Conservation (phyloP, 2,888 invertebrate species). For the Pseudococcus longispinus region DNA sequence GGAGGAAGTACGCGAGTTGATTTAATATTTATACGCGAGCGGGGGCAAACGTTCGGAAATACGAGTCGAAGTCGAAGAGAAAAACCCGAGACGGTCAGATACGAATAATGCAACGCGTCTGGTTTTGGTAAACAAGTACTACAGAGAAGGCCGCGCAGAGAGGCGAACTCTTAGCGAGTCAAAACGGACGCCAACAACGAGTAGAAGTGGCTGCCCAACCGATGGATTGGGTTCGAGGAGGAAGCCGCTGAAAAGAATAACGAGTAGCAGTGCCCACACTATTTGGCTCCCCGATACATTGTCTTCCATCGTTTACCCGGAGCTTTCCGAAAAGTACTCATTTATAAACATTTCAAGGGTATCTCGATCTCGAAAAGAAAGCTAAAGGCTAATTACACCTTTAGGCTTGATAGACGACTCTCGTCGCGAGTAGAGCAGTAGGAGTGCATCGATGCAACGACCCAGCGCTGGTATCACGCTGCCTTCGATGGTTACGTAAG, state of each 20-base stretch:
- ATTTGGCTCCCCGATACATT: too few species aligned
- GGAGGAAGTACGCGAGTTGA: slow-evolving; percentile 25
- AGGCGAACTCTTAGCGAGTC: neutral
- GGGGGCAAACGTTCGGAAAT: slow-evolving; percentile 3
- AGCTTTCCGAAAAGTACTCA: neutral
- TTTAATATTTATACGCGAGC: slow-evolving; percentile 17
- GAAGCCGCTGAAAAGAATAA: neutral
- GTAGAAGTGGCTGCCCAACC: neutral
- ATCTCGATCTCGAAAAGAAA: neutral
- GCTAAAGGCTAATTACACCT: slow-evolving; percentile 11
- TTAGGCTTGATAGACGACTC: neutral
- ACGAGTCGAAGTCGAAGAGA: neutral
- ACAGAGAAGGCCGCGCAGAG: neutral
- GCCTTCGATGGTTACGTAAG: neutral
- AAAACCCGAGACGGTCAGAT: slow-evolving; percentile 28
- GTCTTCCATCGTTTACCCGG: neutral
- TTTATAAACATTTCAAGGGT: neutral
- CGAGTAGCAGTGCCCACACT: neutral
- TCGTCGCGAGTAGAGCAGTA: neutral
- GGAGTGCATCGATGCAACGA: neutral
- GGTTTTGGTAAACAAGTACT: slow-evolving; percentile 5
- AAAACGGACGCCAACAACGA: neutral
- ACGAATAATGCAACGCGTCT: slow-evolving; percentile 3
- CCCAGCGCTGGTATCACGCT: neutral
- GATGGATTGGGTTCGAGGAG: neutral